Base-by-base conservation (phyloP, 2,113 vertebrate species). In the Dipodomys spectabilis region DNA sequence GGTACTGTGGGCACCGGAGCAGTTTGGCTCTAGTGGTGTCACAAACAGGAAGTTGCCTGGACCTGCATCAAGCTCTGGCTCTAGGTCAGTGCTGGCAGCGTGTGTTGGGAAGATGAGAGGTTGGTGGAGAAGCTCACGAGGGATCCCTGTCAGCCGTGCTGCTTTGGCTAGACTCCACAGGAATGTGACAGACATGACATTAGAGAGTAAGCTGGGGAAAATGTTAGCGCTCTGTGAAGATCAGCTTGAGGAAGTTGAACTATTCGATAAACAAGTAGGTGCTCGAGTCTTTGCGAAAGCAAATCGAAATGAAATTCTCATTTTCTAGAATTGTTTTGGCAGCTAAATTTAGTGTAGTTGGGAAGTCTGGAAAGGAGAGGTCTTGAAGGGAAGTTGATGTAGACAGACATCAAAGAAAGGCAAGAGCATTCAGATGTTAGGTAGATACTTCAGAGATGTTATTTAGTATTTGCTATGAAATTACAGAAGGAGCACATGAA, bases 161-260 rank as follows among this genome's bases (percentile, higher is more conserved):
- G 67, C 53, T 82, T 22, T 68, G 32, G 9, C 35, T n/a, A 13
- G 27, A 49, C 23, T 80, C 32, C n/a, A 8, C 25, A 62, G 67
- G 60, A 71, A 7, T 1, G 1, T 44, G 27, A 18, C 30, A 39
- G 45, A 88, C 71, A 12, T 62, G 6, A 32, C 30, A 22, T 7
- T 7, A 57, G n/a, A 81, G 22, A 12, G 53, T 53, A 49, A 65
- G 28, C 62, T 68, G 8, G 15, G 75, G n/a, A 77, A 67, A 60
- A 71, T 60, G 15, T 13, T 35, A 35, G 35, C 10, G 7, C 20
- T 81, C 45, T 96, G 92, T 90, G 86, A 93, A 86, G 65, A 28
- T 72, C 19, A 69, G 44, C 10, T 20, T 49, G 75, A 88, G 81
- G 35, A 86, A 72, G 53, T 60, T 87, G 77, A 77, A 44, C 35